Conservation (phyloP, 2,888 invertebrate species). For the Tetranychus truncatus region DNA sequence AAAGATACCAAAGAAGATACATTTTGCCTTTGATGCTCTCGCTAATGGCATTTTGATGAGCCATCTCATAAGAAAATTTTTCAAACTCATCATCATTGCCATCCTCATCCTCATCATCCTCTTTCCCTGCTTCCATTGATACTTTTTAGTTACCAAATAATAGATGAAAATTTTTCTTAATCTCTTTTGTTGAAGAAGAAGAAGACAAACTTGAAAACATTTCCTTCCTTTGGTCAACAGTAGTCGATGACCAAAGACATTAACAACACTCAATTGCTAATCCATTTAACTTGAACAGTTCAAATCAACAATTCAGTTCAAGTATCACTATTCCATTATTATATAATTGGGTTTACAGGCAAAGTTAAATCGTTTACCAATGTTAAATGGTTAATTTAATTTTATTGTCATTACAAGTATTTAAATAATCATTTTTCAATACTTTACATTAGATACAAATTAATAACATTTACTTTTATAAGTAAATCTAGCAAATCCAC, state of each 20-base stretch:
- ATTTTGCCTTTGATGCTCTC: neutral
- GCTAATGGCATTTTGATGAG: conserved; percentile 1
- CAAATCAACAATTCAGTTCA: neutral
- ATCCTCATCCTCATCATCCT: no score
- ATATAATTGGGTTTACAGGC: no score
- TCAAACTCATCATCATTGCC: neutral
- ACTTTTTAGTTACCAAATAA: neutral
- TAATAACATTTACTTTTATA: neutral
- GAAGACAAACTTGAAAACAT: no score
- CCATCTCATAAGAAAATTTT: neutral
- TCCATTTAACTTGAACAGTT: neutral
- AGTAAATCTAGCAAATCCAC: neutral
- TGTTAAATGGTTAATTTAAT: neutral
- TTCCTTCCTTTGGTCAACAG: neutral
- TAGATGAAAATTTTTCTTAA: neutral
- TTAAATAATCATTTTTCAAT: neutral
- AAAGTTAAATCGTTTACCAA: neutral
- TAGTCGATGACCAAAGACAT: neutral
- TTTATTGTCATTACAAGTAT: neutral
- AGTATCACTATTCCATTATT: no score
- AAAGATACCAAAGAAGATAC: neutral
- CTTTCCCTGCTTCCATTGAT: neutral
- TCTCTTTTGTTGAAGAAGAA: no score
- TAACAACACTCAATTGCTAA: neutral
- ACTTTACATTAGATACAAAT: neutral